Evolutionary conservation across 2,888 invertebrate species (phyloP).

Genomic region (Sussaba pulchella): DNA sequence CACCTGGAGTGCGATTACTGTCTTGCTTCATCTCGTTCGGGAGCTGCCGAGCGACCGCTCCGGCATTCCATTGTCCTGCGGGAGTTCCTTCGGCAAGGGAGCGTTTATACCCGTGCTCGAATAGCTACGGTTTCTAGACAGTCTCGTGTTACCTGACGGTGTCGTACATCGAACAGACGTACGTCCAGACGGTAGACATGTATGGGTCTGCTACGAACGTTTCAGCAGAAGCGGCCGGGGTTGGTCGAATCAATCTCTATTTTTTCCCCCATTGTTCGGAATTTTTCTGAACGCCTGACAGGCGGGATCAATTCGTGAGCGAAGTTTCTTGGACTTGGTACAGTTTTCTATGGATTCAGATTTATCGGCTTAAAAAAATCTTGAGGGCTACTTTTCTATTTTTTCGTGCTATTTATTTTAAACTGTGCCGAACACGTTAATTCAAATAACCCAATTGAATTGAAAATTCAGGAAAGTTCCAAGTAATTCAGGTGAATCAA

Average conservation of each 20-base stretch:
- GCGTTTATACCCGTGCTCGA: not conserved
- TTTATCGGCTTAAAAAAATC: not conserved
- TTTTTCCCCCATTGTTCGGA: not conserved
- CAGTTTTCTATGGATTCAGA: not conserved
- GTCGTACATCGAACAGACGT: conserved; percentile 24
- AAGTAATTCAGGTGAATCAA: too few relatives aligned
- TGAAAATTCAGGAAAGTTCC: too few relatives aligned
- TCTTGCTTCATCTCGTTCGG: conserved; percentile 13
- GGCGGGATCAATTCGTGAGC: too few relatives aligned
- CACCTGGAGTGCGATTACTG: conserved; percentile 11
- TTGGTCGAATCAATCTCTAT: not conserved
- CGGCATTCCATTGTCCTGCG: conserved; percentile 61
- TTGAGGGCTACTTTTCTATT: not conserved
- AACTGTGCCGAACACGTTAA: not conserved
- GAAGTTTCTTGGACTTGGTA: too few relatives aligned
- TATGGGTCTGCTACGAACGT: not conserved
- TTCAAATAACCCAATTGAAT: not conserved
- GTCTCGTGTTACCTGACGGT: conserved; percentile 47
- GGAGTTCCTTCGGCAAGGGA: conserved; percentile 51
- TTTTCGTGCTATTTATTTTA: not conserved
- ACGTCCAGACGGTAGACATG: not conserved
- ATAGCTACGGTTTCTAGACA: conserved; percentile 18
- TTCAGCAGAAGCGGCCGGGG: not conserved
- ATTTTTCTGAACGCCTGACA: not conserved
- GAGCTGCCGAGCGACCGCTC: conserved; percentile 28